Conservation (phyloP, 1,140 invertebrate genomes). For the Chironomus tepperi region DNA sequence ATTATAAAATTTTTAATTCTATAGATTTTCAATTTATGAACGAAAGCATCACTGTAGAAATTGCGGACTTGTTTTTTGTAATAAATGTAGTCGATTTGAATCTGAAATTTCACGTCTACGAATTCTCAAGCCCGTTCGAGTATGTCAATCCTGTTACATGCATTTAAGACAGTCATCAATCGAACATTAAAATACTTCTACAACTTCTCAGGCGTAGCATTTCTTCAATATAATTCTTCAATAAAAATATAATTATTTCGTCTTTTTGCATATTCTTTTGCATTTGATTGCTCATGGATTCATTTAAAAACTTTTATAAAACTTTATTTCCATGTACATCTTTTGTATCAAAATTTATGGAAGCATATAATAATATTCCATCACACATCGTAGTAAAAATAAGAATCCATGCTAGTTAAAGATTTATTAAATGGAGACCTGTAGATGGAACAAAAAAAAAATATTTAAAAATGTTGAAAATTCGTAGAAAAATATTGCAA, state of each 20-base stretch:
- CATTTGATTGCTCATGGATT: no score
- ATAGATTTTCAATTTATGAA: constrained; percentile 84
- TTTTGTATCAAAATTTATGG: no score
- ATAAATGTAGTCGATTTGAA: constrained; percentile 89
- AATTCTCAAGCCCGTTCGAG: constrained; percentile 82
- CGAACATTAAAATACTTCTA: neutral
- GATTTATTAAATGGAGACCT: neutral
- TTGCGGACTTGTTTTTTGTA: constrained; percentile 95
- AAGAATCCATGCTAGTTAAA: neutral
- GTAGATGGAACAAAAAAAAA: neutral
- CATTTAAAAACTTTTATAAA: no score
- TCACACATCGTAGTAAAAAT: no score
- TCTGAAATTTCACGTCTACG: constrained; percentile 85
- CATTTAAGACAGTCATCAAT: constrained; percentile 25
- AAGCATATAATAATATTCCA: no score
- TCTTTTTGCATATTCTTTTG: no score
- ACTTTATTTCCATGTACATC: no score
- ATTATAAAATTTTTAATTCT: neutral
- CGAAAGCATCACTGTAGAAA: constrained; percentile 95
- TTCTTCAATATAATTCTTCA: neutral
- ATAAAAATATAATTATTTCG: no score
- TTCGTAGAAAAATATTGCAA: neutral
- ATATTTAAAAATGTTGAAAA: neutral
- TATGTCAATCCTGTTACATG: constrained; percentile 77
- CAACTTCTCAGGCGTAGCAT: neutral